Evolutionary conservation across 1,140 invertebrate species (phyloP).

Genomic region (Heliconius hermathena): DNA sequence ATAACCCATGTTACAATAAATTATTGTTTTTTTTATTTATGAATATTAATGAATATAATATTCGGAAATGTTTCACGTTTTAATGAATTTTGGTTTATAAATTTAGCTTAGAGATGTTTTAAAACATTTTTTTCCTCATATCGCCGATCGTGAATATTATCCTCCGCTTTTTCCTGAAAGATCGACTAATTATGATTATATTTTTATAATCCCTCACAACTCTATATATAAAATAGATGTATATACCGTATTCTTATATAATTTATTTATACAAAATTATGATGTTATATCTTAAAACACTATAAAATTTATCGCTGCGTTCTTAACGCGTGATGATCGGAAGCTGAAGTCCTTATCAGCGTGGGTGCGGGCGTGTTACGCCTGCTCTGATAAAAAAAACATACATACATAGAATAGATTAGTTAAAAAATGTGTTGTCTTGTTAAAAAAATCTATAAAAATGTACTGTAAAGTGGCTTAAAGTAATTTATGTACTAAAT

Average conservation of each 20-base stretch:
- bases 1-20: not conserved
- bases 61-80: not conserved
- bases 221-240: too few species aligned
- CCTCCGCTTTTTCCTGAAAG: not conserved
- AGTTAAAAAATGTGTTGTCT: not conserved
- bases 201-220: not conserved
- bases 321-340: not conserved
- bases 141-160: not conserved
- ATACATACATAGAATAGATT: not conserved
- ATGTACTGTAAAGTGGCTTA: too few species aligned
- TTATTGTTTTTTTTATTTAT: not conserved
- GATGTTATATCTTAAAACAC: not conserved
- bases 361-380: not conserved
- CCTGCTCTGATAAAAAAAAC: not conserved
- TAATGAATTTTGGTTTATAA: not conserved
- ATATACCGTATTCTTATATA: too few species aligned
- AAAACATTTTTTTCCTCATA: not conserved
- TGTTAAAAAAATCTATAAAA: not conserved
- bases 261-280: not conserved
- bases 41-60: too few species aligned
- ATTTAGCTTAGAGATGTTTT: not conserved
- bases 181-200: not conserved
- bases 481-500: too few species aligned
- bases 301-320: not conserved
- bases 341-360: conserved; percentile 1